Evolutionary conservation across 2,113 vertebrate genomes (phyloP), one percentile per base, ranked within the genome.

Genomic region (Desmodus rotundus): DNA sequence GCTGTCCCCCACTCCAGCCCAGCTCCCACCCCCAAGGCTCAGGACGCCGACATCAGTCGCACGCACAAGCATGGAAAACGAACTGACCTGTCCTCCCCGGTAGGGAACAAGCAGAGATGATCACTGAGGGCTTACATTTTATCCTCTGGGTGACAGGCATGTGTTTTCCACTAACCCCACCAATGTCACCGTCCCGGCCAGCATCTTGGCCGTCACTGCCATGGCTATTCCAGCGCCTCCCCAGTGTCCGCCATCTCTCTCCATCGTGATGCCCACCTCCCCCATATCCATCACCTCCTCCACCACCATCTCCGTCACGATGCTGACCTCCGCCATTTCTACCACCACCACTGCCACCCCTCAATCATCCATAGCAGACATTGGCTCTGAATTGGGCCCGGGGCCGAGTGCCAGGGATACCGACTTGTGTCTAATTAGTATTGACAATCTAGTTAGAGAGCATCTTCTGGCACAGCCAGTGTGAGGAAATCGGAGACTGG

Each of bases 101-200:
- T 0, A 43, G 50, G 68, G 24, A 15, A 61, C 0, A 4, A 72
- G 17, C 73, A 65, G 78, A 41, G 47, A 63, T 10, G 31, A 16
- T 36, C 54, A 4, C 31, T 9, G 41, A 38, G 0, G 9, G 65
- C 13, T 22, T 47, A 22, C 17, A 2, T 0, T 4, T 22, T 10
- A 41, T 6, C 3, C 20, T n/a, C 54, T 8, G 15, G 19, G 31
- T 41, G 58, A 41, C 1, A 5, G 0, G 8, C 16, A 14, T 8
- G 28, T 4, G 10, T 73, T 68, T 36, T 20, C 65, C 2, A 4
- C 22, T 0, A 1, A 12, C 13, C n/a, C 10, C 67, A 14, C 38
- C 17, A 54, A 0, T 5, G 14, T 31, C 54, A 8, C 20, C 22
- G 28, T 50, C 74, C 13, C 9, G 2, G 58, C 50, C 13, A 2